Evolutionary conservation across 2,113 vertebrate genomes (phyloP), one percentile per base, ranked within the genome.

Genomic region (Camarhynchus parvulus): DNA sequence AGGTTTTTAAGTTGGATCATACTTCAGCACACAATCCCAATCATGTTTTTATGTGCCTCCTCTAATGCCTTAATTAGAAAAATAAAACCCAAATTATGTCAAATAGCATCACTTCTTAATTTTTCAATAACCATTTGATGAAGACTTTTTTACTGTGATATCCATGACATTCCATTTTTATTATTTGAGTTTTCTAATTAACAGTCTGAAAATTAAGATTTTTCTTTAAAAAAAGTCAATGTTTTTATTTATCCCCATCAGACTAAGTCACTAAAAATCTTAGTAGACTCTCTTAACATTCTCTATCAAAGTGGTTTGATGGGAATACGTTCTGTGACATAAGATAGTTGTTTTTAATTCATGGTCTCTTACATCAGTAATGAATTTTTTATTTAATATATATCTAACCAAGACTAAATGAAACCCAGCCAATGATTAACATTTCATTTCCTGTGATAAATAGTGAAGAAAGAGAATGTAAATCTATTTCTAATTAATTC

Each of bases 21-120:
- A 80, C 8, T 68, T 53, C 23, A 59, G 23, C 10, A 49, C 15
- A 55, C 5, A 31, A 27, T 35, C 14, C 17, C 39, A 35, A 37
- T 2, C 8, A 0, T 8, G 0, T 15, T 83, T 44, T 64, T 35
- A 15, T 44, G 20, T 1, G 2, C 8, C 2, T 85, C 39, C 9
- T 30, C 7, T 39, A 44, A 44, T 20, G 4, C 39, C 18, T 7
- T 50, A 1, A 80, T 41, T 44, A 61, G 27, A 66, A 91, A 84
- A 70, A 80, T n/a, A 39, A 66, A 66, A 8, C 2, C 4, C 8
- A 11, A 33, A 66, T 2, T 9, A 25, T 11, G 8, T 20, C 6
- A 56, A 76, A 33, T 28, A 50, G 0, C 24, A 50, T 22, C 6
- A 56, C 1, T 8, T 77, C 11, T 9, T 85, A 46, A 12, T 50